phyloP scores from a whole-genome alignment of 2,113 vertebrate species.

The Poeciliopsis prolifica region DNA sequence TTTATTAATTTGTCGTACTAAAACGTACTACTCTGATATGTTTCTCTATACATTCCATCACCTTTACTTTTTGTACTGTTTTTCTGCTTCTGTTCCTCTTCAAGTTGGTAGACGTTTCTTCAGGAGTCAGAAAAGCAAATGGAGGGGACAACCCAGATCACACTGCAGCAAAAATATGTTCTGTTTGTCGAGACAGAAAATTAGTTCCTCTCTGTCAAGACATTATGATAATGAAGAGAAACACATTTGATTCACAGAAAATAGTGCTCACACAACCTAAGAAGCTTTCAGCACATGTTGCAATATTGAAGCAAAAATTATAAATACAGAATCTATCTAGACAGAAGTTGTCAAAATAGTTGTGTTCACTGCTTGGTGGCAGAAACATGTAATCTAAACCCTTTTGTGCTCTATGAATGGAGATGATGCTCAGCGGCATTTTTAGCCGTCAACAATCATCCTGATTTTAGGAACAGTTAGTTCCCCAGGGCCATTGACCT shows the following conservation, averaged over 20 bases:
- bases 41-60: too few relatives aligned
- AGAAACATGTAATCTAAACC: background rate
- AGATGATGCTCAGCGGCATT: slow-evolving; percentile 18
- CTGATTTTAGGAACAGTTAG: slow-evolving; percentile 29
- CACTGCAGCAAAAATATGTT: slow-evolving; percentile 1
- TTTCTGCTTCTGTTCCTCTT: background rate
- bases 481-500: slow-evolving; percentile 27
- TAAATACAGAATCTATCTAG: too few relatives aligned
- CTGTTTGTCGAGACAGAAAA: background rate
- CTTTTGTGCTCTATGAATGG: background rate
- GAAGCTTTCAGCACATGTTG: background rate
- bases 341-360: too few relatives aligned
- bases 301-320: background rate
- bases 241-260: background rate
- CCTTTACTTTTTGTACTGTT: background rate
- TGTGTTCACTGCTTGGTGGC: background rate
- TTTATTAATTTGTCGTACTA: too few relatives aligned
- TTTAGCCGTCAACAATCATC: slow-evolving; percentile 5
- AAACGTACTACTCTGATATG: too few relatives aligned
- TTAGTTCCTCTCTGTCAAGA: background rate
- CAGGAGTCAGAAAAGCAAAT: background rate
- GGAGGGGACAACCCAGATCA: background rate
- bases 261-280: background rate
- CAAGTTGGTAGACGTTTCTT: slow-evolving; percentile 7
- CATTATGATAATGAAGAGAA: background rate